Conservation (phyloP, 1,140 invertebrate genomes). For the Musca vetustissima region DNA sequence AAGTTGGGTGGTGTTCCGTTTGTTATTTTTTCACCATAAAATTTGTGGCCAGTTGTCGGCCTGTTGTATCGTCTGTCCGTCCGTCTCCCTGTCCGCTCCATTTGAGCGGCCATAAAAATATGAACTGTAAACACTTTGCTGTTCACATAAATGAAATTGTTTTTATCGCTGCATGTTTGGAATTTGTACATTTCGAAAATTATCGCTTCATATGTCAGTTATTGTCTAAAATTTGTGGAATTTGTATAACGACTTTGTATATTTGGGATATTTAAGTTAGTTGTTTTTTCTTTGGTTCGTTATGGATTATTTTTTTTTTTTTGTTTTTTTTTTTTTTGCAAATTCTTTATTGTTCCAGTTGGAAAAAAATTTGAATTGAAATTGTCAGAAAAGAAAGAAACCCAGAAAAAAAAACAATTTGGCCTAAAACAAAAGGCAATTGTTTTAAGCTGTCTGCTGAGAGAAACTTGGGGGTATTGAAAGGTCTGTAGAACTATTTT, state of each 20-base stretch:
- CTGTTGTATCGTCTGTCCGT: too few species aligned
- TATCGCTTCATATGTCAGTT: conserved; percentile 23
- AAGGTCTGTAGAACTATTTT: too few species aligned
- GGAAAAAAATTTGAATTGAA: not conserved
- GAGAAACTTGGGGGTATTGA: too few species aligned
- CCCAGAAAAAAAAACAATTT: too few species aligned
- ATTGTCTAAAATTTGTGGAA: conserved; percentile 22
- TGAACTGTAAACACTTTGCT: conserved; percentile 18
- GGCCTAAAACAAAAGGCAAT: too few species aligned
- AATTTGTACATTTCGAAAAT: conserved; percentile 23
- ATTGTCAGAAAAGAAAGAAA: too few species aligned
- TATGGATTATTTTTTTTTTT: not conserved
- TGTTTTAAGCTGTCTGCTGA: too few species aligned
- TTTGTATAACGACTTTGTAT: not conserved
- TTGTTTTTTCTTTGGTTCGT: too few species aligned
- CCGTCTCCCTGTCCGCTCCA: too few species aligned
- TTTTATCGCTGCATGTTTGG: conserved; percentile 23
- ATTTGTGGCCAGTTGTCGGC: too few species aligned
- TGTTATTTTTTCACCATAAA: too few species aligned
- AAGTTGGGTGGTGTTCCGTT: too few species aligned
- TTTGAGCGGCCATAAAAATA: conserved; percentile 16
- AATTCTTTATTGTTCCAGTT: not conserved
- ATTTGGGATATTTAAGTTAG: not conserved
- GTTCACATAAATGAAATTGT: conserved; percentile 22
- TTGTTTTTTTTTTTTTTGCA: not conserved